These are phyloP conservation scores for Hucho hucho DNA, from an alignment of 2,113 vertebrate species.

Conservation along the genomic window DNA sequence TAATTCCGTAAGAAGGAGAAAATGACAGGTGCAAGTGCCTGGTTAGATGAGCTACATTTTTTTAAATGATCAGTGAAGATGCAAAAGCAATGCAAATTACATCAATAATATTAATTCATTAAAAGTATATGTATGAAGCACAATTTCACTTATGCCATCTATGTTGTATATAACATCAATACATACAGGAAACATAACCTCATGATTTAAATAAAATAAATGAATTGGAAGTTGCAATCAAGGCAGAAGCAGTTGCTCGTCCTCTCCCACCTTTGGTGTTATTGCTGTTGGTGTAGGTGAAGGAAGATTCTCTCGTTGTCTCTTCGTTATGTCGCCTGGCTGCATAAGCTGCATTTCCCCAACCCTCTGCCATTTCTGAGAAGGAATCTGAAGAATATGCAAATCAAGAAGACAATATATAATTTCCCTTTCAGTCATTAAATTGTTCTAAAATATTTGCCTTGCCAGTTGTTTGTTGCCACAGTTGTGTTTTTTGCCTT, in stretches of 20 bases:
- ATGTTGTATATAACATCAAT: too few species aligned
- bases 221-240: too few species aligned
- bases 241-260: background rate
- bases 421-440: too few species aligned
- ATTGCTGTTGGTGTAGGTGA: conserved; percentile 83
- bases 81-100: too few species aligned
- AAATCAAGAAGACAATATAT: too few species aligned
- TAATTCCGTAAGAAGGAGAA: background rate
- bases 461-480: too few species aligned
- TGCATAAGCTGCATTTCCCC: conserved; percentile 70
- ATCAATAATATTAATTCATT: too few species aligned
- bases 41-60: background rate
- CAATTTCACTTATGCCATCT: too few species aligned
- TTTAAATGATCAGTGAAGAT: background rate
- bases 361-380: conserved; percentile 73
- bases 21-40: background rate
- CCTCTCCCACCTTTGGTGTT: conserved; percentile 77
- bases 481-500: too few species aligned
- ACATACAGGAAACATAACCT: too few species aligned
- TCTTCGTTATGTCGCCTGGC: conserved; percentile 75
- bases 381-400: background rate
- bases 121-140: too few species aligned
- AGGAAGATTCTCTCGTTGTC: conserved; percentile 72
- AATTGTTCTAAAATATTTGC: too few species aligned
- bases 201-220: background rate